Conservation (phyloP, 1,140 invertebrate species). For the Dufourea novaeangliae region DNA sequence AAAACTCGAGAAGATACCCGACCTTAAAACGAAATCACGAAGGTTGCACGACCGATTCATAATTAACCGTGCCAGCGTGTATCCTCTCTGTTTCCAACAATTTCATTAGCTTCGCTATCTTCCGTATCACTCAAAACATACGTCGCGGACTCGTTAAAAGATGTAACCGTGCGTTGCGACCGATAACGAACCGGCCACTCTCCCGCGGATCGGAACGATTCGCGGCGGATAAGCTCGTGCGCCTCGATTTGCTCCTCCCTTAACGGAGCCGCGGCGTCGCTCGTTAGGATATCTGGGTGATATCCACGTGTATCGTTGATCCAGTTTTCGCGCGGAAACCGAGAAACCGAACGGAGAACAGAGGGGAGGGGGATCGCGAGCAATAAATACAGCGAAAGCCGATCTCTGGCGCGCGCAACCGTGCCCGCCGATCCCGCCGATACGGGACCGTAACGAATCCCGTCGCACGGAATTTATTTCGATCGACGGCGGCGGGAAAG, state of each 20-base stretch:
- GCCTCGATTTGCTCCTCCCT: slow-evolving; percentile 18
- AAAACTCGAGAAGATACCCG: neutral
- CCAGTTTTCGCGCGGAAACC: slow-evolving; percentile 14
- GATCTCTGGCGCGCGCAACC: slow-evolving; percentile 20
- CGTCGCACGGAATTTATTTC: slow-evolving; percentile 29
- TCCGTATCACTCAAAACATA: slow-evolving; percentile 37
- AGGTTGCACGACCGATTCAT: neutral
- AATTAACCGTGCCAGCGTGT: slow-evolving; percentile 35
- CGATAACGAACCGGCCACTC: slow-evolving; percentile 24
- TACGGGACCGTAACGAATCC: slow-evolving; percentile 20
- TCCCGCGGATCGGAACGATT: slow-evolving; percentile 20
- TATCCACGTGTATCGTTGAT: slow-evolving; percentile 11
- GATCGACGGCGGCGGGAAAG: slow-evolving; percentile 13
- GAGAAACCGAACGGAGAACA: slow-evolving; percentile 7
- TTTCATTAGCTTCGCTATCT: slow-evolving; percentile 51
- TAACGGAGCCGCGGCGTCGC: neutral
- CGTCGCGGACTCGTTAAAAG: slow-evolving; percentile 45
- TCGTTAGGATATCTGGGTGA: slow-evolving; percentile 18
- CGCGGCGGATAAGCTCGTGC: slow-evolving; percentile 21
- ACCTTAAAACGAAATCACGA: neutral
- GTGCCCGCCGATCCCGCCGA: slow-evolving; percentile 21
- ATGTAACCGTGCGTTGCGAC: slow-evolving; percentile 17
- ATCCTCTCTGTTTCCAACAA: slow-evolving; percentile 25
- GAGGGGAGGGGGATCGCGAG: too few species aligned
- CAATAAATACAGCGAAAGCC: slow-evolving; percentile 35